Conservation (phyloP, 2,113 vertebrate genomes). For the Toxotes jaculatrix region DNA sequence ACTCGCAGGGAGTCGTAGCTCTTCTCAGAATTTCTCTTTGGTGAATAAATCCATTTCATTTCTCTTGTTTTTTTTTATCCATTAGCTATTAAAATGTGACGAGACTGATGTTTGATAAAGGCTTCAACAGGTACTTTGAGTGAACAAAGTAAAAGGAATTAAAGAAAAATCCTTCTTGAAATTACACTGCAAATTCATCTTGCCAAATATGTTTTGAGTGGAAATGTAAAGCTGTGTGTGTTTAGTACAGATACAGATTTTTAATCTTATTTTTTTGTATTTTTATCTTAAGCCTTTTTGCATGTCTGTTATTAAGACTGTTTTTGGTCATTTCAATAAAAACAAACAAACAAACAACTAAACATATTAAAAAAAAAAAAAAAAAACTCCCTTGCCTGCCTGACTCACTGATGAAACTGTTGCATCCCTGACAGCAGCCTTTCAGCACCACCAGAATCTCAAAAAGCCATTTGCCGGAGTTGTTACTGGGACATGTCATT, state of each 20-base stretch:
- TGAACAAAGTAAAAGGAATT: background rate
- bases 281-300: background rate
- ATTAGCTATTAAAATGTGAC: background rate
- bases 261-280: too few species aligned
- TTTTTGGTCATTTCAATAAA: background rate
- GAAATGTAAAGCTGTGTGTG: background rate
- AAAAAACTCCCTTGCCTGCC: background rate
- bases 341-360: background rate
- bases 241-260: too few species aligned
- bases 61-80: background rate
- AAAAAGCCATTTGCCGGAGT: background rate
- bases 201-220: background rate
- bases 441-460: background rate
- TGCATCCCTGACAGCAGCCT: constrained; percentile 4
- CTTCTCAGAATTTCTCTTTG: constrained; percentile 8
- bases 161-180: background rate
- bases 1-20: background rate
- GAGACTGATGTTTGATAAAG: background rate
- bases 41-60: background rate
- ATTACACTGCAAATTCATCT: background rate
- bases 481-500: background rate
- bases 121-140: background rate
- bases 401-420: constrained; percentile 20
- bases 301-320: background rate
- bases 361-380: background rate